These are phyloP conservation scores for Oreochromis grahami DNA, from an alignment of 2,797 vertebrate genomes.

Conservation along the genomic window DNA sequence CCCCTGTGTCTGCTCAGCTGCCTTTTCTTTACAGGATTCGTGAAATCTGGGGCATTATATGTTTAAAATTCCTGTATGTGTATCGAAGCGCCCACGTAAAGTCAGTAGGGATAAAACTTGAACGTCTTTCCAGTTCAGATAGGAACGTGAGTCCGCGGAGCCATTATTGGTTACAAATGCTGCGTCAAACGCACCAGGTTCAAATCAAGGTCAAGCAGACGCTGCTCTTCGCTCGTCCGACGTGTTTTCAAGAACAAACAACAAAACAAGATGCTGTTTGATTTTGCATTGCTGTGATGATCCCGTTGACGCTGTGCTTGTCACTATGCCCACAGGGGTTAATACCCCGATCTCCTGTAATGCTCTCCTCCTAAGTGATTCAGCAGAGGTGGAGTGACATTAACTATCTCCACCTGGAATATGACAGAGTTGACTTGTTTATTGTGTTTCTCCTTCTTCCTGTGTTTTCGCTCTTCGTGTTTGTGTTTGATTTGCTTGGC, in stretches of 20 bases:
- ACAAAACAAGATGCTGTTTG: slow-evolving; percentile 4
- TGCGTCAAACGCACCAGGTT: slow-evolving; percentile 12
- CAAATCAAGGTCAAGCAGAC: slow-evolving; percentile 14
- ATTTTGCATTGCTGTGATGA: slow-evolving; percentile 41
- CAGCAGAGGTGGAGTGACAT: slow-evolving; percentile 61
- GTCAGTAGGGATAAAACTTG: slow-evolving; percentile 1
- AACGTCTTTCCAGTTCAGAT: not conserved
- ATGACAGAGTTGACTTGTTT: slow-evolving; percentile 55
- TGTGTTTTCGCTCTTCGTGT: slow-evolving; percentile 25
- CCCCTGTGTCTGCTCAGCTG: slow-evolving; percentile 48
- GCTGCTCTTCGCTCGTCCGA: not conserved
- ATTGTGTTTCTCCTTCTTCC: slow-evolving; percentile 49
- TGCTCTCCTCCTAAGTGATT: slow-evolving; percentile 46
- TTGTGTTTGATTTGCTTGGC: slow-evolving; percentile 57
- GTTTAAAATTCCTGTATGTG: slow-evolving; percentile 55
- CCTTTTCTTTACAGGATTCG: slow-evolving; percentile 55
- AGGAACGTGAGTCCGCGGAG: not conserved
- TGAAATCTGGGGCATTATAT: slow-evolving; percentile 66
- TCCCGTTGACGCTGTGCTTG: slow-evolving; percentile 13
- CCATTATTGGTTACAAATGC: slow-evolving; percentile 4
- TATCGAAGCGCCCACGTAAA: slow-evolving; percentile 8
- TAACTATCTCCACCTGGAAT: slow-evolving; percentile 47
- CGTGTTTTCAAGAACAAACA: slow-evolving; percentile 4
- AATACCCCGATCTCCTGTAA: slow-evolving; percentile 53
- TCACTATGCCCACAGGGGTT: slow-evolving; percentile 37